These are phyloP conservation scores for Boleophthalmus pectinirostris DNA, from an alignment of 2,113 vertebrate species.

Conservation along the genomic window DNA sequence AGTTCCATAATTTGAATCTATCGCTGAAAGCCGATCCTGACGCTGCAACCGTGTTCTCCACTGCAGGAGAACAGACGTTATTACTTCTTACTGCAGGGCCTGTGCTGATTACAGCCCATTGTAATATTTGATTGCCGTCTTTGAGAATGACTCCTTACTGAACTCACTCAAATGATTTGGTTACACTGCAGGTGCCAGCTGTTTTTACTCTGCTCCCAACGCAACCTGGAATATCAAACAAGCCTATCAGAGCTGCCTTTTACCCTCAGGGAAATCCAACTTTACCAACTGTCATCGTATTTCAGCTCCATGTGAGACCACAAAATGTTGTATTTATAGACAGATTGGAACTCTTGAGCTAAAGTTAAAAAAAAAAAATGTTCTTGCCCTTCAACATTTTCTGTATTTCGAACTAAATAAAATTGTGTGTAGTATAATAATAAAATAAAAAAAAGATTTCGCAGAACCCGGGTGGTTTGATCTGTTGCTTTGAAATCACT, in stretches of 20 bases:
- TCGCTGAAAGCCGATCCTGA: neutral
- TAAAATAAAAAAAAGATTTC: neutral
- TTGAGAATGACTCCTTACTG: slow-evolving; percentile 5
- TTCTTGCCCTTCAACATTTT: neutral
- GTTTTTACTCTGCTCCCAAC: slow-evolving; percentile 1
- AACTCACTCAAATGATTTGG: slow-evolving; percentile 5
- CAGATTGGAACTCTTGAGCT: neutral
- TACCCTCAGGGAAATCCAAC: slow-evolving; percentile 4
- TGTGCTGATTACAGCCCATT: neutral
- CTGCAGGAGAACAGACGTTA: neutral
- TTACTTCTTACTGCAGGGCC: neutral
- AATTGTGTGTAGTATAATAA: neutral
- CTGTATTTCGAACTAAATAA: neutral
- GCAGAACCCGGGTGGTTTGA: neutral
- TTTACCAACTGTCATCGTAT: slow-evolving; percentile 6
- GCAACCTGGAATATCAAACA: neutral
- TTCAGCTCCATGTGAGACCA: neutral
- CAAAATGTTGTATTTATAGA: neutral
- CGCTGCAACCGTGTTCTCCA: neutral
- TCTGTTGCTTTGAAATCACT: neutral
- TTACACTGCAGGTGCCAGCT: slow-evolving; percentile 8
- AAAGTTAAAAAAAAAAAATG: neutral
- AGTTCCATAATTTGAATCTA: neutral
- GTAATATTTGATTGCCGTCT: slow-evolving; percentile 9
- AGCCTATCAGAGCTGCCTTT: neutral